These are phyloP conservation scores for Pygocentrus nattereri DNA, from an alignment of 2,797 vertebrate genomes.

Conservation along the genomic window DNA sequence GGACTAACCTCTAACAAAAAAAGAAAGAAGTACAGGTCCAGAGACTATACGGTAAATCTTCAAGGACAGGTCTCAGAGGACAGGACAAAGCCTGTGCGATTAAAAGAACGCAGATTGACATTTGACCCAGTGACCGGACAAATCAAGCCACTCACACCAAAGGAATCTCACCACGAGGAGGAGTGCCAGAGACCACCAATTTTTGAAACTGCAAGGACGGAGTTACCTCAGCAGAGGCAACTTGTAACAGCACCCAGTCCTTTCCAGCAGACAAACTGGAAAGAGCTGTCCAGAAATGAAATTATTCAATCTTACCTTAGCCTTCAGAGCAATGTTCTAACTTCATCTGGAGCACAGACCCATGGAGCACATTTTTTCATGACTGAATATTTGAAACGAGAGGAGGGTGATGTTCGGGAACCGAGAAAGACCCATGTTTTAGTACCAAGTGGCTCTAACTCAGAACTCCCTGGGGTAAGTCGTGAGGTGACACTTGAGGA, in stretches of 20 bases:
- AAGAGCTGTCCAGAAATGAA: slow-evolving; percentile 95
- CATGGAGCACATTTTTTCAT: slow-evolving; percentile 97
- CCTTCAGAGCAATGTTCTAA: slow-evolving; percentile 96
- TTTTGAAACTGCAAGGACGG: slow-evolving; percentile 85
- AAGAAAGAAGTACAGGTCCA: slow-evolving; percentile 92
- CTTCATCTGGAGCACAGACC: slow-evolving; percentile 93
- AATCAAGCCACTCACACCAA: slow-evolving; percentile 93
- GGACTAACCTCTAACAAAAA: slow-evolving; percentile 84
- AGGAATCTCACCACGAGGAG: slow-evolving; percentile 89
- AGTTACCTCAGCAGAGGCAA: slow-evolving; percentile 79
- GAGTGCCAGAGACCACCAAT: slow-evolving; percentile 69
- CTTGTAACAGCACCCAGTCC: slow-evolving; percentile 85
- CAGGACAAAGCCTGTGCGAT: slow-evolving; percentile 91
- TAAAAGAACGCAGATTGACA: slow-evolving; percentile 97
- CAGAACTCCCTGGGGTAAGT: slow-evolving; percentile 86
- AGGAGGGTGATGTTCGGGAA: slow-evolving; percentile 89
- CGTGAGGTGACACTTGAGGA: slow-evolving; percentile 87
- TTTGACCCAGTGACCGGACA: slow-evolving; percentile 98
- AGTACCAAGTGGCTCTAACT: slow-evolving; percentile 79
- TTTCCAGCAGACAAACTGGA: slow-evolving; percentile 99
- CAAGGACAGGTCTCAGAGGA: slow-evolving; percentile 90
- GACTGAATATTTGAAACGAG: slow-evolving; percentile 96
- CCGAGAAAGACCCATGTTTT: slow-evolving; percentile 88
- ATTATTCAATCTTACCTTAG: slow-evolving; percentile 99
- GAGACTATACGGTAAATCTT: slow-evolving; percentile 92